These are phyloP conservation scores for Troides helena DNA, from an alignment of 2,888 invertebrate species.

Conservation along the genomic window DNA sequence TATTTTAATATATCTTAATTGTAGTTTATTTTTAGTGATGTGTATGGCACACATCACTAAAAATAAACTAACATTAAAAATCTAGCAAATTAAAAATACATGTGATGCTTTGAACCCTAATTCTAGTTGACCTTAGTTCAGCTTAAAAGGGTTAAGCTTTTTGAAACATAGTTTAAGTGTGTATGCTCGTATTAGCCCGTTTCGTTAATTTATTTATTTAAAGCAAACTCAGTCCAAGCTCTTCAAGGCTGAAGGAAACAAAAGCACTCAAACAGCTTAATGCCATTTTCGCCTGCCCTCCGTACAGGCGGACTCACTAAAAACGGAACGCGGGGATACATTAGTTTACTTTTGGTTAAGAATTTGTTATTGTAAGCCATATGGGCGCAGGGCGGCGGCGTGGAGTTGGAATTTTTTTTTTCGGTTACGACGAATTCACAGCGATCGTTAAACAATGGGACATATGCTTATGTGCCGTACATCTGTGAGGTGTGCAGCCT, in stretches of 20 bases:
- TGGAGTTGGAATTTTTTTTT: constrained; percentile 60
- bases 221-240: constrained; percentile 41
- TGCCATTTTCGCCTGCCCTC: constrained; percentile 54
- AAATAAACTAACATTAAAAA: too few relatives aligned
- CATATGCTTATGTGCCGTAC: constrained; percentile 62
- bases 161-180: constrained; percentile 9
- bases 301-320: constrained; percentile 45
- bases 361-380: constrained; percentile 77
- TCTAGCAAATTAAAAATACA: neutral
- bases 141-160: neutral
- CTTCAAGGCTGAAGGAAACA: constrained; percentile 52
- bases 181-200: constrained; percentile 27
- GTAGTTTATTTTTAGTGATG: too few relatives aligned
- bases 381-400: constrained; percentile 63
- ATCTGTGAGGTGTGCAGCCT: constrained; percentile 51
- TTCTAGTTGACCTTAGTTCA: neutral
- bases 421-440: constrained; percentile 67
- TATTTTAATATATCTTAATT: neutral
- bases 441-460: constrained; percentile 70
- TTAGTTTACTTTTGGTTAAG: constrained; percentile 76
- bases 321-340: constrained; percentile 63
- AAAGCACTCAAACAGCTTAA: constrained; percentile 50
- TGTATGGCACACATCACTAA: too few relatives aligned
- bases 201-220: constrained; percentile 41
- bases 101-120: neutral